Base-by-base conservation (phyloP, 2,888 invertebrate genomes). In the Macrophya annulata region DNA sequence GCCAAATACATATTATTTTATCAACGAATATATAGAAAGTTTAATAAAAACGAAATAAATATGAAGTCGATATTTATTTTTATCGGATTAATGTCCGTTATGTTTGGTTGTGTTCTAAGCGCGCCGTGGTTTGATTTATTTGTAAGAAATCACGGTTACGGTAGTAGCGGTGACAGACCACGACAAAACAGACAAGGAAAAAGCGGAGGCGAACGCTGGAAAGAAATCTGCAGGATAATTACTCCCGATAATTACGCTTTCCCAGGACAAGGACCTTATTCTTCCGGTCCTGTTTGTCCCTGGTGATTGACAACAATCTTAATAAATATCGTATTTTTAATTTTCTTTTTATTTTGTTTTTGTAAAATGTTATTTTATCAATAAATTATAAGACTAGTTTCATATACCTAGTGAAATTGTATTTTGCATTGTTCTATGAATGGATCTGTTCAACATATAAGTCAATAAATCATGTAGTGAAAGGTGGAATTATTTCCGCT, bases 161-260 rank as follows among this genome's bases (percentile, higher is more conserved):
- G 86, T 82, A 79, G 85, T 17, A 84, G 82, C 6, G 43, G 65
- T 45, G 3, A 62, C 31, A n/a, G 68, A 68, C 68, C 48, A 45
- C 43, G 85, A 45, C 86, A 85, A 37, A 84, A 89, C 40, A 88
- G 91, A 17, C 87, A 87, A 55, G 91, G 90, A 71, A 91, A 90
- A 92, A 87, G 90, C 89, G 95, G 93, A 21, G 94, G 94, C 59
- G 95, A 95, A 89, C 94, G 96, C 1, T 97, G 95, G 93, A 96
- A 95, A 90, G 95, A 96, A 82, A 96, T 97, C 87, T 97, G 97
- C 90, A 94, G 96, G 85, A 95, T 96, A 9, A 95, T 96, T 87
- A 95, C 95, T 89, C 94, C 95, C 0, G 94, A 96, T 91, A 94
- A 94, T 37, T 95, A 95, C 87, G 95, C 95, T 1, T 95, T 95